Evolutionary conservation across 2,888 invertebrate species (phyloP).

Genomic region (Lasioglossum leucozonium): DNA sequence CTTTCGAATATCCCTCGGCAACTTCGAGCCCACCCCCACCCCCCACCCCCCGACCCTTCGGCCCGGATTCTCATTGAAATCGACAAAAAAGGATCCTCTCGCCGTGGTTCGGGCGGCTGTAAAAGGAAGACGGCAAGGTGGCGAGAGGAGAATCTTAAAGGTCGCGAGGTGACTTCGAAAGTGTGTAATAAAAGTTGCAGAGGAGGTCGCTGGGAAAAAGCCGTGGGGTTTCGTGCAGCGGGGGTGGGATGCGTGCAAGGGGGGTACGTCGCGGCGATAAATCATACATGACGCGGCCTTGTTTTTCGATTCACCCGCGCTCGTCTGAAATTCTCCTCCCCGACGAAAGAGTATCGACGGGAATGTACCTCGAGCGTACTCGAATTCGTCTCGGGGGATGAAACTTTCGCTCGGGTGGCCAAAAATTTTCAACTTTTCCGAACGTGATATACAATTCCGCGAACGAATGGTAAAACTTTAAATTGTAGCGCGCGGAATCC

Average conservation of each 20-base stretch:
- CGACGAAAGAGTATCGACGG: constrained; percentile 17
- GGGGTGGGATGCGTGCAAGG: not conserved
- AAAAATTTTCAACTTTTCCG: too few species aligned
- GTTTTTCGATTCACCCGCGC: constrained; percentile 54
- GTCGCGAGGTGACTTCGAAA: constrained; percentile 72
- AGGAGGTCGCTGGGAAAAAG: constrained; percentile 46
- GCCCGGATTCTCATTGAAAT: constrained; percentile 43
- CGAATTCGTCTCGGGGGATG: too few species aligned
- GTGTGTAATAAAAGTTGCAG: constrained; percentile 71
- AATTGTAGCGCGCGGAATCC: too few species aligned
- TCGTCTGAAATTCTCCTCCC: constrained; percentile 38
- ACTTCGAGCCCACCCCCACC: constrained; percentile 35
- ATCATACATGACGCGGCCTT: constrained; percentile 67
- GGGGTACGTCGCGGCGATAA: constrained; percentile 56
- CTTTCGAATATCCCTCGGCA: constrained; percentile 61
- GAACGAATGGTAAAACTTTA: too few species aligned
- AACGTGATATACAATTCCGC: too few species aligned
- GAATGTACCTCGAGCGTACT: not conserved
- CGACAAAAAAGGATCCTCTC: constrained; percentile 43
- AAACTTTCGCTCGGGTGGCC: too few species aligned
- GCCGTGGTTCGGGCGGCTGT: constrained; percentile 20
- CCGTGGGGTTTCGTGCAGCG: not conserved
- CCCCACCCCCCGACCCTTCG: not conserved
- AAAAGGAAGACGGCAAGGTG: constrained; percentile 39
- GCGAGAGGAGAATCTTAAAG: constrained; percentile 57